phyloP scores from a whole-genome alignment of 2,888 invertebrate genomes.

The Drosophila kokeensis region DNA sequence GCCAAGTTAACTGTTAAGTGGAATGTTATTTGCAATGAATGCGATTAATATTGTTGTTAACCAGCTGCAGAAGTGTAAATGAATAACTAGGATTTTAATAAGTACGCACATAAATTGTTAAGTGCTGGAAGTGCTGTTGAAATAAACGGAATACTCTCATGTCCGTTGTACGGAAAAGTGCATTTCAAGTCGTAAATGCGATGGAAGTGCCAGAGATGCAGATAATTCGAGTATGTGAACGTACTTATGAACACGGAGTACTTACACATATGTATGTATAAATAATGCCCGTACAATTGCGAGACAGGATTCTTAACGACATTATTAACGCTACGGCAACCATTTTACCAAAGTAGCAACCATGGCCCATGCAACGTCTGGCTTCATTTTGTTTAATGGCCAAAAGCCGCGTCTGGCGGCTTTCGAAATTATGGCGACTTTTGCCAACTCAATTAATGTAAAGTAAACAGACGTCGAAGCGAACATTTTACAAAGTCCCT shows the following conservation, averaged over 20 bases:
- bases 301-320: conserved; percentile 50
- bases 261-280: not conserved
- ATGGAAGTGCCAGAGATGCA: conserved; percentile 4
- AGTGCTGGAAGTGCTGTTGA: conserved; percentile 13
- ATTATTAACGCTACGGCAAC: conserved; percentile 60
- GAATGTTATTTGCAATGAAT: not conserved
- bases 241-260: not conserved
- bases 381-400: conserved; percentile 58
- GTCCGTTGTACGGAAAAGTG: conserved; percentile 4
- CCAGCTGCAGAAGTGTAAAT: not conserved
- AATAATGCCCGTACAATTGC: conserved; percentile 35
- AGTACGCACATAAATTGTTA: conserved; percentile 14
- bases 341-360: conserved; percentile 7
- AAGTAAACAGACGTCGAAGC: conserved; percentile 68
- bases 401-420: conserved; percentile 58
- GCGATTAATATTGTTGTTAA: not conserved
- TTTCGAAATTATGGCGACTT: conserved; percentile 71
- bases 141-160: conserved; percentile 22
- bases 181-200: conserved; percentile 21
- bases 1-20: not conserved
- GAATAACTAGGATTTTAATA: conserved; percentile 1
- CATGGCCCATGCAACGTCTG: conserved; percentile 12
- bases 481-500: conserved; percentile 18
- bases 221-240: conserved; percentile 4
- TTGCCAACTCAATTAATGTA: conserved; percentile 78